These are phyloP conservation scores for Cydia strobilella DNA, from an alignment of 1,140 invertebrate genomes.

Conservation along the genomic window DNA sequence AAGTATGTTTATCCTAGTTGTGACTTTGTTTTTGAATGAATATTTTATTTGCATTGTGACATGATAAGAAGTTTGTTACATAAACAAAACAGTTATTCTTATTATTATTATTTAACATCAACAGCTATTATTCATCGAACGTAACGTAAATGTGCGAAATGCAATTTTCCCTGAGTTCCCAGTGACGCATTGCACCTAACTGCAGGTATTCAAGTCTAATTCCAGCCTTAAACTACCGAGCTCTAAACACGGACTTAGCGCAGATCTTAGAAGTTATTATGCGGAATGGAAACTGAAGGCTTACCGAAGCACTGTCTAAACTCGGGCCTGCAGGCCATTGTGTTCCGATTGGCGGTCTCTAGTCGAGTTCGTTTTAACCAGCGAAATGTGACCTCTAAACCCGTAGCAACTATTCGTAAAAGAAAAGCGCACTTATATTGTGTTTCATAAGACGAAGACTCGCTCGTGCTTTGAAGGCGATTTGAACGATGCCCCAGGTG, in stretches of 20 bases:
- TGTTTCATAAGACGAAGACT: background rate
- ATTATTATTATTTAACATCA: too few relatives aligned
- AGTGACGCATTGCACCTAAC: conserved; percentile 18
- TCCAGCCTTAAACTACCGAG: conserved; percentile 3
- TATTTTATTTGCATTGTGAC: background rate
- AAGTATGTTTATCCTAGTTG: background rate
- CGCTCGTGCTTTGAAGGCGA: background rate
- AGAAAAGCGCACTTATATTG: background rate
- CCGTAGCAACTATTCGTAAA: background rate
- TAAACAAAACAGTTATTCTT: too few relatives aligned
- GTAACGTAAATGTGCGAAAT: conserved; percentile 2
- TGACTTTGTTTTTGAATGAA: background rate
- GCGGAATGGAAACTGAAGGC: conserved; percentile 23
- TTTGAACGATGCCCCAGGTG: background rate
- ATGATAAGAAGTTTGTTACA: background rate
- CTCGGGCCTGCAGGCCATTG: conserved; percentile 15
- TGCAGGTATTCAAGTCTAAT: conserved; percentile 18
- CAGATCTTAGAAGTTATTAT: conserved; percentile 31
- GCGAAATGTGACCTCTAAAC: too few relatives aligned
- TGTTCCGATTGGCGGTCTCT: background rate
- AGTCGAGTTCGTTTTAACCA: too few relatives aligned
- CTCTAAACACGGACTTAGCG: conserved; percentile 23
- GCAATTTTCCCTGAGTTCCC: background rate
- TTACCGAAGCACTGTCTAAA: conserved; percentile 32
- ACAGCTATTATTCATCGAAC: too few relatives aligned